Evolutionary conservation across 2,113 vertebrate species (phyloP).

Genomic region (Serilophus lunatus): DNA sequence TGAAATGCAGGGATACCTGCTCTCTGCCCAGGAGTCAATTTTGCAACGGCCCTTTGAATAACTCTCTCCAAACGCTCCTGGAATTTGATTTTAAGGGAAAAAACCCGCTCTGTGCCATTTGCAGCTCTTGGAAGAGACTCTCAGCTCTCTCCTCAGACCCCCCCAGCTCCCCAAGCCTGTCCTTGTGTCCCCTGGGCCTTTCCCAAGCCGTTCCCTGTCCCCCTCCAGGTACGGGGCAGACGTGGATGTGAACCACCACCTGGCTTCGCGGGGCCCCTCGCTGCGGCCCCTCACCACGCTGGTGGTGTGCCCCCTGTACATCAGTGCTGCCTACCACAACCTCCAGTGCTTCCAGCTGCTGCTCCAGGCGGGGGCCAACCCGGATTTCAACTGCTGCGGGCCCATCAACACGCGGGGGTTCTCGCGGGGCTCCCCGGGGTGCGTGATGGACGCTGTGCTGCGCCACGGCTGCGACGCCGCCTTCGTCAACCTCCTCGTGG

Average conservation of each 20-base stretch:
- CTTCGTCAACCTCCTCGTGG: constrained; percentile 85
- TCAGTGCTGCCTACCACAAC: constrained; percentile 92
- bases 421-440: constrained; percentile 82
- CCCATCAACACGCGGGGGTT: constrained; percentile 82
- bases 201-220: background rate
- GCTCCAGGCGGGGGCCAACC: constrained; percentile 88
- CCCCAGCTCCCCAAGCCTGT: background rate
- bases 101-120: background rate
- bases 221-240: constrained; percentile 84
- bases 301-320: constrained; percentile 91
- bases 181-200: background rate
- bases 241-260: constrained; percentile 88
- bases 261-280: constrained; percentile 67
- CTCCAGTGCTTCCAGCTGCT: constrained; percentile 88
- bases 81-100: background rate
- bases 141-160: background rate
- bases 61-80: background rate
- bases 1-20: background rate
- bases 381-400: constrained; percentile 89
- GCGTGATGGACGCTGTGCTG: constrained; percentile 89
- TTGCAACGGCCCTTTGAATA: background rate
- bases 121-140: background rate
- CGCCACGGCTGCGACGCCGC: constrained; percentile 84
- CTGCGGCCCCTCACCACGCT: constrained; percentile 86
- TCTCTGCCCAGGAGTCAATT: background rate